Base-by-base conservation (phyloP, 2,797 vertebrate genomes). In the Epinephelus coioides region DNA sequence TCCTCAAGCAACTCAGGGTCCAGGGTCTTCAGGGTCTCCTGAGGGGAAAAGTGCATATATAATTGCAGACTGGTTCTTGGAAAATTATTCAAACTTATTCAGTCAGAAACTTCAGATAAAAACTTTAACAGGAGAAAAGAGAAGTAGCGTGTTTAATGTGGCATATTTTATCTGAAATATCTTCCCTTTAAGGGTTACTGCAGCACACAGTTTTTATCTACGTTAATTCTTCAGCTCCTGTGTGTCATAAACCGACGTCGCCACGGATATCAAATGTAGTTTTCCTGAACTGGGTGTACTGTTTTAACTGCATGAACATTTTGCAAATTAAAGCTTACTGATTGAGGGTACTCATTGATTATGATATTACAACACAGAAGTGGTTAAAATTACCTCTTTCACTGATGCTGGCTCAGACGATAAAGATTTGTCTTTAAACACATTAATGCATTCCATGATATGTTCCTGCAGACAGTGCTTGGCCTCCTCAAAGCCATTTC, bases 391-490 rank as follows among this genome's bases (percentile, higher is more conserved):
- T 77, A 98, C 97, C 96, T 98, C 93, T 10, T 96, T 96, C 69
- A 92, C 95, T n/a, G 94, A 86, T 51, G 93, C 71, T 73, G 95
- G 91, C 60, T 94, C 93, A 0, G 94, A 63, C 0, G 91, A 92
- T 67, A 86, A 70, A 30, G 87, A 79, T 88, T 94, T 97, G 50
- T 96, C 93, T 77, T 89, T 87, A 67, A 98, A 93, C 53, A 97
- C 81, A 25, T 89, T 93, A 60, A 97, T 91, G 19, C 96, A 96
- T 80, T 95, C 96, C 1, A 81, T 85, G 88, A 99, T 94, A 63
- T 96, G 96, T 0, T 95, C 94, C 85, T 98, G 96, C 2, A 98
- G 94, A 27, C 96, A 96, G 81, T 95, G 95, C 82, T 97, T 96
- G 13, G 96, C 95, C 70, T 97, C 96, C 78, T 98, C 97, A 88